These are phyloP conservation scores for Mallateleia sp. DNA, from an alignment of 2,888 invertebrate species.

Conservation along the genomic window DNA sequence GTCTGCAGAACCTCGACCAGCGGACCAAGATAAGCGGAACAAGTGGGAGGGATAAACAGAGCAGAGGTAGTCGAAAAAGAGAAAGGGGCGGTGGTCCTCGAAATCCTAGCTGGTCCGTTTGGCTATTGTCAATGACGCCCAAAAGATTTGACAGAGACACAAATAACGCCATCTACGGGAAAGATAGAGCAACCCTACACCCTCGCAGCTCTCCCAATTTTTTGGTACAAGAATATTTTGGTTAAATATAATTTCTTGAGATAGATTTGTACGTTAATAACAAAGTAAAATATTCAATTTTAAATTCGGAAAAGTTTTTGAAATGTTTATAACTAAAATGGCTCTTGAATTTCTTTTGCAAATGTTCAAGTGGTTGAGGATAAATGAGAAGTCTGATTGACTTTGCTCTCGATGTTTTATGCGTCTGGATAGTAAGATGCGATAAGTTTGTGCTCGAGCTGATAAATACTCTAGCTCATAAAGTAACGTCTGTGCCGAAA, in stretches of 20 bases:
- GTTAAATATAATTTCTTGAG: no score
- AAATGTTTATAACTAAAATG: not conserved
- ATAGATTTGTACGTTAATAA: no score
- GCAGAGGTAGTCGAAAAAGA: slow-evolving; percentile 61
- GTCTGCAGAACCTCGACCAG: slow-evolving; percentile 76
- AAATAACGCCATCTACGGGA: slow-evolving; percentile 88
- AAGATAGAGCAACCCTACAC: slow-evolving; percentile 84
- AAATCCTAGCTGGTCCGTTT: slow-evolving; percentile 61
- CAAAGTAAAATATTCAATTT: no score
- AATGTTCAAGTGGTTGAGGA: slow-evolving; percentile 49
- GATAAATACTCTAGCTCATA: slow-evolving; percentile 71
- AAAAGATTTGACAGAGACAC: slow-evolving; percentile 86
- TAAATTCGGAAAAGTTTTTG: not conserved
- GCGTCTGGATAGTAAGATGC: slow-evolving; percentile 49
- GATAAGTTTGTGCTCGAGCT: slow-evolving; percentile 60
- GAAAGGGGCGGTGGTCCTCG: slow-evolving; percentile 84
- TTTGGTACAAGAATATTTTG: no score
- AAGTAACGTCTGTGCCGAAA: slow-evolving; percentile 59
- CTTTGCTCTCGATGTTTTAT: slow-evolving; percentile 56
- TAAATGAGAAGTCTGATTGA: slow-evolving; percentile 73
- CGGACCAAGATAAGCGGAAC: slow-evolving; percentile 49
- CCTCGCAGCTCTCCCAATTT: not conserved
- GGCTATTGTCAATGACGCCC: slow-evolving; percentile 83
- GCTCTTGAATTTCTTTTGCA: not conserved
- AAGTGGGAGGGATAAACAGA: slow-evolving; percentile 64